A percentile compares a stretch with the other conserved stretches of the same genome.
These are phyloP conservation scores for Parthenolecanium corni DNA, from an alignment of 2,888 invertebrate species.

Conservation along the genomic window DNA sequence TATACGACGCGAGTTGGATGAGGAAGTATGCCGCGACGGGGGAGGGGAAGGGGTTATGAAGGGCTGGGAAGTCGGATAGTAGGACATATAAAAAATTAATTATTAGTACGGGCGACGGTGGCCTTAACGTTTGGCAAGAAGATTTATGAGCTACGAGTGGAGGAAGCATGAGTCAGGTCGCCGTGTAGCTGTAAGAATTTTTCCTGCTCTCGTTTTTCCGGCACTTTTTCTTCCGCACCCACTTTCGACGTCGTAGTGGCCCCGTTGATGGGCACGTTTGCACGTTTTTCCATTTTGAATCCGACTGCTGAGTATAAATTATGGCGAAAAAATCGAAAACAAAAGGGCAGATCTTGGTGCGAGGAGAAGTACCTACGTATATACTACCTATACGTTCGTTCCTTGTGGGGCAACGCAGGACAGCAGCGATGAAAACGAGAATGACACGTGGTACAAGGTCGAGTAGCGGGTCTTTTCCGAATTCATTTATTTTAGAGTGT, in stretches of 20 bases:
- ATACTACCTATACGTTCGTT: too few species aligned
- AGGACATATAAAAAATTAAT: slow-evolving; percentile 7
- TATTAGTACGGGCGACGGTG: slow-evolving; percentile 2
- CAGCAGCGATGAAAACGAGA: too few species aligned
- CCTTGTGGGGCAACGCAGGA: too few species aligned
- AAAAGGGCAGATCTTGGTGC: too few species aligned
- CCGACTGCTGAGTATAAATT: neutral
- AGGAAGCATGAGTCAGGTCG: too few species aligned
- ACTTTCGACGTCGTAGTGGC: neutral
- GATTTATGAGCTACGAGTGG: slow-evolving; percentile 22
- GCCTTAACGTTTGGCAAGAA: slow-evolving; percentile 15
- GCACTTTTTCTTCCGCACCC: neutral
- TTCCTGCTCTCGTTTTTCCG: slow-evolving; percentile 3
- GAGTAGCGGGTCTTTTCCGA: too few species aligned
- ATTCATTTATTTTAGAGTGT: too few species aligned
- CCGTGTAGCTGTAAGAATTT: neutral
- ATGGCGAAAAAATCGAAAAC: too few species aligned
- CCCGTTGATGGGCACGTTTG: neutral
- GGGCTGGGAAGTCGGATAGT: neutral
- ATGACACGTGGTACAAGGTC: too few species aligned
- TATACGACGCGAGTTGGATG: too few species aligned
- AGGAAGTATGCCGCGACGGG: too few species aligned
- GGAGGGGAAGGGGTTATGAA: neutral
- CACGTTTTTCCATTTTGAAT: neutral
- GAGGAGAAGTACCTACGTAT: too few species aligned